Conservation (phyloP, 1,140 invertebrate species). For the Brachionus manjavacas region DNA sequence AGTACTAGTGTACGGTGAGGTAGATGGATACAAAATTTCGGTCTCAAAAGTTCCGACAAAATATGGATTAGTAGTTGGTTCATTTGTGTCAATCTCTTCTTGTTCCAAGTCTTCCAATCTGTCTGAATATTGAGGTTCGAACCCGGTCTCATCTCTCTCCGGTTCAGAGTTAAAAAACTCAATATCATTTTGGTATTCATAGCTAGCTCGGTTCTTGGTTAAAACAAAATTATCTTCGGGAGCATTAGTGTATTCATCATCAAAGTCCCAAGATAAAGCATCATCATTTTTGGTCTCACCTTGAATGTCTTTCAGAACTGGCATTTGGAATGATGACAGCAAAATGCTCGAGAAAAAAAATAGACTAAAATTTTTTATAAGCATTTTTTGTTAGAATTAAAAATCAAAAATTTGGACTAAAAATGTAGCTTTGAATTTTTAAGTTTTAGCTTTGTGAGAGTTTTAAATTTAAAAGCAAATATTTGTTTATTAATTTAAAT, state of each 20-base stretch:
- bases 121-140: neutral
- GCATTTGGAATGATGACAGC: neutral
- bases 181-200: neutral
- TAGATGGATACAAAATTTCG: neutral
- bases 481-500: neutral
- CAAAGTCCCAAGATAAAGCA: neutral
- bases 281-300: neutral
- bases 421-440: neutral
- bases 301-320: neutral
- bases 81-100: neutral
- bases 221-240: neutral
- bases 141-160: neutral
- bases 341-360: neutral
- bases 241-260: neutral
- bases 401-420: neutral
- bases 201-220: neutral
- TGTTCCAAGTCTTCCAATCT: neutral
- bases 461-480: neutral
- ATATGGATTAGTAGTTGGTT: neutral
- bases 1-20: neutral
- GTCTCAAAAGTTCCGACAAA: neutral
- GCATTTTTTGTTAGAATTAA: neutral
- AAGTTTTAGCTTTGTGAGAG: neutral
- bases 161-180: neutral
- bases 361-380: neutral